Base-by-base conservation (phyloP, 2,797 vertebrate species). In the Anomalospiza imberbis region DNA sequence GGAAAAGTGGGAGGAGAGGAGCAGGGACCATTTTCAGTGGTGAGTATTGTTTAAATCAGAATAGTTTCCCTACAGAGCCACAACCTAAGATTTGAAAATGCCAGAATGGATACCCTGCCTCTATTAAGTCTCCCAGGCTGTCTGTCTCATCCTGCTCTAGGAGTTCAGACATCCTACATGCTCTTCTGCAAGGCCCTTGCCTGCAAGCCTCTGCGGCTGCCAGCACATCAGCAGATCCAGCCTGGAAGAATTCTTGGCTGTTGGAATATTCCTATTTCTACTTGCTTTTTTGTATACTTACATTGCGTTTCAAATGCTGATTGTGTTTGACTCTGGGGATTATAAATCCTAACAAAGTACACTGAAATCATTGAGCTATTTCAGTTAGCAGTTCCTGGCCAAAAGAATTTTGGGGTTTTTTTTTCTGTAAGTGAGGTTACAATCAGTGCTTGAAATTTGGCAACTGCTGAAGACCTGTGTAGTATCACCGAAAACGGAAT, bases 281-380 rank as follows among this genome's bases (percentile, higher is more conserved):
- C 42, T 87, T 87, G 55, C 6, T 72, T 88, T 93, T 91, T 54
- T 53, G 36, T 85, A 28, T 51, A 48, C 47, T 88, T 58, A 67
- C 12, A 65, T 60, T 87, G 53, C 18, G 1, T 88, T 87, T 74
- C 40, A 86, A 89, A 88, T 63, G 48, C 76, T 81, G 91, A 73
- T 88, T 91, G 67, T 86, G 82, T 86, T 94, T 94, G 92, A 70
- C 94, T 34, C 70, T 58, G 31, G 62, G 54, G 94, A 67, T 75
- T 90, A 25, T 47, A 92, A 86, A 94, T 91, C 51, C 82, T 92
- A 85, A 85, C 54, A 68, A 91, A 91, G 38, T 50, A 54, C 51
- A 29, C 40, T 75, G 89, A 73, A 94, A 88, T 75, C 73, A 81
- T 63, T 6, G 0, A 73, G 48, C 51, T 91, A 29, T 62, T 91